Conservation (phyloP, 2,888 invertebrate genomes). For the Brenthis daphne region DNA sequence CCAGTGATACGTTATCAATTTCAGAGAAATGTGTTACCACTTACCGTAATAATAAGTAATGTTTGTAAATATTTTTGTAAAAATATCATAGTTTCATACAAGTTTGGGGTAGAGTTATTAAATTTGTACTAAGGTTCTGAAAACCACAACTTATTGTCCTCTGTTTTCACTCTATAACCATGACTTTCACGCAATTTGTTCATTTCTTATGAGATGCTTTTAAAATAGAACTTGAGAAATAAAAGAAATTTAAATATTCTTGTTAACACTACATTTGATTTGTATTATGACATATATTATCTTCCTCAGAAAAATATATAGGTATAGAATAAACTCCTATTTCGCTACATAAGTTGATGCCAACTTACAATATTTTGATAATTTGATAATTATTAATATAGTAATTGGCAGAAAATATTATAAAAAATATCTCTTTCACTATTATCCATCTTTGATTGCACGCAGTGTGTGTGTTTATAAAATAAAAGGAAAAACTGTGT, state of each 20-base stretch:
- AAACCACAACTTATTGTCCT: slow-evolving; percentile 4
- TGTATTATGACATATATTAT: too few relatives aligned
- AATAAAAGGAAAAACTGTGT: not conserved
- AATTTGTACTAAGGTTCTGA: not conserved
- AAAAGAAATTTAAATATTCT: too few relatives aligned
- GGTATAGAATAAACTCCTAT: too few relatives aligned
- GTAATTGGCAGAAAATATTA: too few relatives aligned
- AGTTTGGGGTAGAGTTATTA: not conserved
- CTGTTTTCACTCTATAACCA: slow-evolving; percentile 12
- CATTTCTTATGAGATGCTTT: not conserved
- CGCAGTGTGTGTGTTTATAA: not conserved
- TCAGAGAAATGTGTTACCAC: slow-evolving; percentile 7
- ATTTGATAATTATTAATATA: too few relatives aligned
- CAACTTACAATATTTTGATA: too few relatives aligned
- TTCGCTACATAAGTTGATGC: too few relatives aligned
- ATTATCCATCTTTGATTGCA: slow-evolving; percentile 2
- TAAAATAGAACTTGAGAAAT: too few relatives aligned
- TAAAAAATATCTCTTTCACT: not conserved
- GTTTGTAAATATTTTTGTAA: not conserved
- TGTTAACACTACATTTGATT: too few relatives aligned
- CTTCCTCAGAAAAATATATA: too few relatives aligned
- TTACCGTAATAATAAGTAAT: not conserved
- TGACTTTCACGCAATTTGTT: slow-evolving; percentile 21
- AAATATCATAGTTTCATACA: not conserved
- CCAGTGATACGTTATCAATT: slow-evolving; percentile 21